Evolutionary conservation across 2,888 invertebrate genomes (phyloP), one percentile per base, ranked within the genome.

Genomic region (Prosapia bicincta): DNA sequence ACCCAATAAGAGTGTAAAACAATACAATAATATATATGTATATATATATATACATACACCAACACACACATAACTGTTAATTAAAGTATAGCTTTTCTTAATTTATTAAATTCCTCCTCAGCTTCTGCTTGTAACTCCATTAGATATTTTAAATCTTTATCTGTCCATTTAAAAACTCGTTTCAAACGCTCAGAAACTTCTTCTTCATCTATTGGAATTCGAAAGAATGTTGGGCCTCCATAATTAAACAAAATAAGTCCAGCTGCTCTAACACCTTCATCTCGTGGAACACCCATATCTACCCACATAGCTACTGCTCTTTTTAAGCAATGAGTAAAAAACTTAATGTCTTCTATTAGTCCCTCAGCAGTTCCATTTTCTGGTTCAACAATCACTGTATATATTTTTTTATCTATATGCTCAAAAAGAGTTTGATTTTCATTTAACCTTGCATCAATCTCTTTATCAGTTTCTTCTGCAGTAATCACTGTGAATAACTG

Each of bases 151-250:
- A 73, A 43, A 26, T 73, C 73, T 26, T 68, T 68, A 43, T 73
- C 73, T 10, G 73, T 73, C 73, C 73, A 73, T 26, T 69, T 32
- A 32, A 43, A 73, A 10, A 68, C 43, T 26, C 73, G 66, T 67
- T 73, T 73, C n/a, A 73, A n/a, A 13, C 68, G 73, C 20, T 38
- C 26, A 20, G 68, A 68, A 24, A 68, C 68, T 73, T 32, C 69
- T 32, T 73, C 73, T 13, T 73, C 38, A 66, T 73, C 67, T 0
- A 73, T 38, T 43, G 73, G 73, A 20, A 73, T 73, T 0, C 73
- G 73, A 7, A 32, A 67, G n/a, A 73, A 73, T 15, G 73, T 73
- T 43, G 73, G 73, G n/a, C 73, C 73, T n/a, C 73, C 73, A 26
- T 26, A 32, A 26, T 73, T 73, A 20, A 68, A 73, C n/a, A 73